Evolutionary conservation across 2,797 vertebrate genomes (phyloP), one percentile per base, ranked within the genome.

Genomic region (Protosalanx chinensis): DNA sequence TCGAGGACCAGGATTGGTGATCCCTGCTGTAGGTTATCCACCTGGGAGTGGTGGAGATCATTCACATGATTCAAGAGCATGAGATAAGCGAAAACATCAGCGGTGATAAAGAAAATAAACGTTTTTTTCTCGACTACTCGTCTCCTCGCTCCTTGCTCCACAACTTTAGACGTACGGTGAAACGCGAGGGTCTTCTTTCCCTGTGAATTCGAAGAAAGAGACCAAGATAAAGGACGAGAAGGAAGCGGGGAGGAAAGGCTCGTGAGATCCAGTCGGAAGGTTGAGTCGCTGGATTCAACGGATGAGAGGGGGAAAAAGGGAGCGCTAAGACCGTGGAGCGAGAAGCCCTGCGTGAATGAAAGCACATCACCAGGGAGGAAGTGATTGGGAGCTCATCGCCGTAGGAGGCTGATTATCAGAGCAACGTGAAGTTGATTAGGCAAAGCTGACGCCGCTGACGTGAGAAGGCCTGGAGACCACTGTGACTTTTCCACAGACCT

Each of bases 331-430:
- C 10, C 3, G 30, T 7, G 27, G 13, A 67, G 46, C 13, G 32
- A 16, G 16, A 15, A 15, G 16, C 15, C 7, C 16, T 29, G 30
- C 7, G 65, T 32, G 65, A 16, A 46, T 53, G 65, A 27, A 46
- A 30, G 46, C 65, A 53, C 41, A 53, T 53, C 6, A 67, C 27
- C 29, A 53, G 65, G 62, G 33, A 64, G 29, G 30, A 29, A 67
- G 46, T 66, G 46, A 66, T 53, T 29, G 49, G 49, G 46, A 30
- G 65, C 46, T n/a, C 1, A 30, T 13, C 5, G 29, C 46, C 7
- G 65, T 29, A 30, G 49, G 49, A 18, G 46, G 65, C 6, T 30
- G 49, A 67, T 67, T 46, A 15, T 18, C 27, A 32, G 65, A 67
- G 49, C 65, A 16, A 53, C 46, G 29, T 30, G 65, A 67, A 41